Percentiles rank a stretch among this genome's conserved stretches.
These are phyloP conservation scores for Caenorhabditis macrosperma DNA, from an alignment of 2,888 invertebrate genomes.

Conservation along the genomic window DNA sequence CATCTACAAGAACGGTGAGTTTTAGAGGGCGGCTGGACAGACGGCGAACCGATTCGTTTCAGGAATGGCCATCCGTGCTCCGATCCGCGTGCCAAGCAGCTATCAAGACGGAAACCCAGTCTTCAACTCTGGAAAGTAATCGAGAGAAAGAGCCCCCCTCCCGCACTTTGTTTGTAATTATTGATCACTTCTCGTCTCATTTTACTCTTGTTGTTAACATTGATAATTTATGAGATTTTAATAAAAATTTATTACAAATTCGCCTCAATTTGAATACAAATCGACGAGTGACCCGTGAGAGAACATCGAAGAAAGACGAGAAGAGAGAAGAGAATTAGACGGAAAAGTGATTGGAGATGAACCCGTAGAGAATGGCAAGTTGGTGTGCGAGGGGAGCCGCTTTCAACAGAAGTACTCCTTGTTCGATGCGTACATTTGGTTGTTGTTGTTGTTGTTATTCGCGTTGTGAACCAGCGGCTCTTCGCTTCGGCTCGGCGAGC, in stretches of 20 bases:
- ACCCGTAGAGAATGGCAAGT: conserved; percentile 22
- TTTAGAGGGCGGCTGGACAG: neutral
- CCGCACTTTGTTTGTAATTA: conserved; percentile 47
- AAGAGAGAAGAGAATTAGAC: conserved; percentile 4
- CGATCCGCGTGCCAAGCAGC: conserved; percentile 50
- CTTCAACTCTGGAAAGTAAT: conserved; percentile 46
- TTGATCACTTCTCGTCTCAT: conserved; percentile 23
- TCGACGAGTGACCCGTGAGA: conserved; percentile 16
- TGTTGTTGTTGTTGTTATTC: conserved; percentile 57
- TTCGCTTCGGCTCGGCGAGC: conserved; percentile 61
- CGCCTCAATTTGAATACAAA: neutral
- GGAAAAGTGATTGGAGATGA: conserved; percentile 28
- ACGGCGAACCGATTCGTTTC: neutral
- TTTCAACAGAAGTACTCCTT: conserved; percentile 57
- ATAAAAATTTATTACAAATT: conserved; percentile 17
- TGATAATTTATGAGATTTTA: conserved; percentile 51
- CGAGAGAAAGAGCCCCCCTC: neutral
- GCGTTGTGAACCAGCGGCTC: conserved; percentile 51
- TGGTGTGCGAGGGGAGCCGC: neutral
- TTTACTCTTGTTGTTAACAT: conserved; percentile 32
- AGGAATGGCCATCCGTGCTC: conserved; percentile 37
- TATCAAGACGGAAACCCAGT: conserved; percentile 58
- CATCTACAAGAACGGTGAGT: conserved; percentile 38
- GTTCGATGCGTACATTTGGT: conserved; percentile 38
- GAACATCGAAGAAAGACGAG: conserved; percentile 11